phyloP scores from a whole-genome alignment of 2,113 vertebrate species.

The Hylia prasina region DNA sequence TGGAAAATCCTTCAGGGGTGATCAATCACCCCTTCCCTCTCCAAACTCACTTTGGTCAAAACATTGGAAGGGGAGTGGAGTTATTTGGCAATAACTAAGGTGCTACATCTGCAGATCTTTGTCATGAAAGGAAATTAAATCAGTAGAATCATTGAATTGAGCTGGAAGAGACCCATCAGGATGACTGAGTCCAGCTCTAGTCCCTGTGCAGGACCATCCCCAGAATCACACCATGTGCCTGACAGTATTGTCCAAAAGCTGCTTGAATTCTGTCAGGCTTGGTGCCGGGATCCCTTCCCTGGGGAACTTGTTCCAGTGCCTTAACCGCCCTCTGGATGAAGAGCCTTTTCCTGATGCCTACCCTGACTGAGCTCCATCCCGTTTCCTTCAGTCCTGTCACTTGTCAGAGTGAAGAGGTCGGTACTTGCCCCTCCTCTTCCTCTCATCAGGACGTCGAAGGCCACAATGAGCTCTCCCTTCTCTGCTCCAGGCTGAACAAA shows the following conservation, averaged over 20 bases:
- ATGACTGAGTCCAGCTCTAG: not conserved
- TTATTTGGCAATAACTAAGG: no score
- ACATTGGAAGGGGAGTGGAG: accelerated
- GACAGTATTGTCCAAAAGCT: not conserved
- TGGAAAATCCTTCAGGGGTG: not conserved
- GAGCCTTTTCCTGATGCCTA: not conserved
- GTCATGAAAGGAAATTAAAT: not conserved
- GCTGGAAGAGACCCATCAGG: not conserved
- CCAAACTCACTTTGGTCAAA: not conserved
- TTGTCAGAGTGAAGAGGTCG: not conserved
- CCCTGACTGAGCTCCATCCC: not conserved
- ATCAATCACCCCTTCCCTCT: accelerated
- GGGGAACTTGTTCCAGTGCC: not conserved
- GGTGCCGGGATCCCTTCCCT: not conserved
- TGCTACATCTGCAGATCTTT: not conserved
- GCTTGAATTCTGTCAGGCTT: not conserved
- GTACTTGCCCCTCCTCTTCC: not conserved
- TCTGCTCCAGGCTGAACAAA: not conserved
- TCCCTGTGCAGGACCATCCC: not conserved
- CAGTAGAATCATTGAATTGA: not conserved
- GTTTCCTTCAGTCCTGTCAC: not conserved
- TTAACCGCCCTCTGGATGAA: accelerated
- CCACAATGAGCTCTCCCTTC: not conserved
- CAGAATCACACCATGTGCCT: not conserved
- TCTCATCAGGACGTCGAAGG: not conserved